phyloP scores from a whole-genome alignment of 2,797 vertebrate species.

The Hemibagrus guttatus region DNA sequence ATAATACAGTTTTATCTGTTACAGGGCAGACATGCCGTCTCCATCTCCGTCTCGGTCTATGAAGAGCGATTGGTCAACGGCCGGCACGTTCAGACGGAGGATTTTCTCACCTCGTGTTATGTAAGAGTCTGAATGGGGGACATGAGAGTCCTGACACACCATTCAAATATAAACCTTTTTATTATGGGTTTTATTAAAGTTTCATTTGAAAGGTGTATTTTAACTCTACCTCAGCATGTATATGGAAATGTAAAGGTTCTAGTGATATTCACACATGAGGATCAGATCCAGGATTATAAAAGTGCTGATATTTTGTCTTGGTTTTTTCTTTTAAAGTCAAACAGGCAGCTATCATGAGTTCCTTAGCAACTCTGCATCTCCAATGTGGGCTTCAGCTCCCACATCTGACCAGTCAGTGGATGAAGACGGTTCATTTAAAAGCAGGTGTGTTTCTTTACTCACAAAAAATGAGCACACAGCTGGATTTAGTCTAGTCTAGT shows the following conservation, averaged over 20 bases:
- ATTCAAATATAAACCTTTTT: too few relatives aligned
- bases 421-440: too few relatives aligned
- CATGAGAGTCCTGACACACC: neutral
- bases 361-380: neutral
- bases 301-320: neutral
- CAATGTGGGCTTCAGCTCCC: neutral
- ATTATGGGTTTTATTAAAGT: too few relatives aligned
- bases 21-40: neutral
- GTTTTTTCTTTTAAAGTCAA: neutral
- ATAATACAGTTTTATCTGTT: neutral
- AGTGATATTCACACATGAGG: too few relatives aligned
- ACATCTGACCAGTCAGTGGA: slow-evolving; percentile 12
- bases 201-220: too few relatives aligned
- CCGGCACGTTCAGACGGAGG: too few relatives aligned
- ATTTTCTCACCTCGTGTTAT: neutral
- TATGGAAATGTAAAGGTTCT: too few relatives aligned
- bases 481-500: neutral
- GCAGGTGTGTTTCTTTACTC: neutral
- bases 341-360: neutral
- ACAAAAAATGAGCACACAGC: neutral
- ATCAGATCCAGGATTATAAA: neutral
- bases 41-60: neutral
- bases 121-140: neutral
- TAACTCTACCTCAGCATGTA: too few relatives aligned
- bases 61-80: neutral